Conservation (phyloP, 1,140 invertebrate genomes). For the Archegozetes longisetosus region DNA sequence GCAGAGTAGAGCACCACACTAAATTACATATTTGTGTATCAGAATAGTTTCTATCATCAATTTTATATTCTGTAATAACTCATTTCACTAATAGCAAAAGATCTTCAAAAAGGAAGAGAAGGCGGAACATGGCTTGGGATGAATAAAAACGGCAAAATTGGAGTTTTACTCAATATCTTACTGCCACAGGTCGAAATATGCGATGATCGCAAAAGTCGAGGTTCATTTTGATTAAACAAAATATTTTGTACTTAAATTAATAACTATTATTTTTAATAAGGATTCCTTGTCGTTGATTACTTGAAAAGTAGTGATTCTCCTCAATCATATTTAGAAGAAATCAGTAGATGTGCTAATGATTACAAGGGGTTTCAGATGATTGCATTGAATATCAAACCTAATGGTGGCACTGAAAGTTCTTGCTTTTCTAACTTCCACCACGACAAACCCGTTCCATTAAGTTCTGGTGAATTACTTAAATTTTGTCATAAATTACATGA, state of each 20-base stretch:
- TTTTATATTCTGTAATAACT: too few relatives aligned
- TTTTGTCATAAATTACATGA: too few relatives aligned
- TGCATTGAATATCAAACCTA: constrained; percentile 2
- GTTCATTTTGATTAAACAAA: constrained; percentile 8
- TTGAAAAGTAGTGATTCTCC: not conserved
- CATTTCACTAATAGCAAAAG: constrained; percentile 29
- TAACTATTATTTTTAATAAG: not conserved
- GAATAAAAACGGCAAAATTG: constrained; percentile 39
- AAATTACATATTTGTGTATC: too few relatives aligned
- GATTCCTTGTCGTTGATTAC: constrained; percentile 4
- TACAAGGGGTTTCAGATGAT: constrained; percentile 15
- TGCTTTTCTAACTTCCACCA: not conserved
- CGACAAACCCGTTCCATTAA: not conserved
- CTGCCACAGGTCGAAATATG: constrained; percentile 19
- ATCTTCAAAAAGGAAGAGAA: constrained; percentile 50
- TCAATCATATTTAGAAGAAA: not conserved
- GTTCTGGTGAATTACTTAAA: too few relatives aligned
- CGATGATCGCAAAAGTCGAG: not conserved
- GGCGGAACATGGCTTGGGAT: constrained; percentile 60
- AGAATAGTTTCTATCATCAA: too few relatives aligned
- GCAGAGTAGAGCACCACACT: too few relatives aligned
- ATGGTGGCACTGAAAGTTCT: not conserved
- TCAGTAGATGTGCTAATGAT: not conserved
- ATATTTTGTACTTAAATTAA: not conserved
- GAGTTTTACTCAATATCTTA: constrained; percentile 49